Evolutionary conservation across 35 echinoderm and acorn worm genomes (phyloP).

Genomic region (Lytechinus pictus): DNA sequence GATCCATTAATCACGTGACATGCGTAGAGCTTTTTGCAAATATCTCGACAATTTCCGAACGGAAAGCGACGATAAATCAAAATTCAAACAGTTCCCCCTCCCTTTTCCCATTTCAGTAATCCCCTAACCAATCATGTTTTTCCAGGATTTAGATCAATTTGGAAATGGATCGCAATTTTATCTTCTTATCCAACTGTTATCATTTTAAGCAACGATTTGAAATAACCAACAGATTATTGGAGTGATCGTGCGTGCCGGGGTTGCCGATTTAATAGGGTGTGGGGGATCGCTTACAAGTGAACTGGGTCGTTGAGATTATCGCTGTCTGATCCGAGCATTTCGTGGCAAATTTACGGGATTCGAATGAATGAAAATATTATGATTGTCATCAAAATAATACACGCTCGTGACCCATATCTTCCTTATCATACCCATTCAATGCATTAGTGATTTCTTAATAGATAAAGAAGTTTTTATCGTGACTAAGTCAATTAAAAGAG

Average conservation of each 20-base stretch:
- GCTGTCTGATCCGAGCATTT: slow-evolving; percentile 5
- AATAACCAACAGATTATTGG: not conserved
- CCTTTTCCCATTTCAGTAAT: not conserved
- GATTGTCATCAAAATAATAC: slow-evolving; percentile 5
- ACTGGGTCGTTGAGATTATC: slow-evolving; percentile 22
- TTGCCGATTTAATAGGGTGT: not conserved
- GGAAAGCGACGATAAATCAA: slow-evolving; percentile 19
- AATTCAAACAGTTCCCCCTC: slow-evolving; percentile 17
- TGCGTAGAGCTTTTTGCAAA: not conserved
- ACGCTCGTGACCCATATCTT: not conserved
- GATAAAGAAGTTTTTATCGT: not conserved
- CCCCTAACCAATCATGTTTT: not conserved
- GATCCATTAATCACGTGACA: not conserved
- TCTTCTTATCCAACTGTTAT: not conserved
- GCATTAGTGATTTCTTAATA: not conserved
- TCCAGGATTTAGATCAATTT: slow-evolving; percentile 13
- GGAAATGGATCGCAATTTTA: not conserved
- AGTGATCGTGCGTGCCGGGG: not conserved
- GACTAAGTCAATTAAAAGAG: not conserved
- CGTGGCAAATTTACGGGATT: not conserved
- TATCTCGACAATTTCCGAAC: not conserved
- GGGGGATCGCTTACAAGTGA: slow-evolving; percentile 15
- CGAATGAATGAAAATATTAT: not conserved
- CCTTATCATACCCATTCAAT: not conserved
- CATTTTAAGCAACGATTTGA: not conserved